phyloP scores from a whole-genome alignment of 2,888 invertebrate species.

The Platypus cylindrus region DNA sequence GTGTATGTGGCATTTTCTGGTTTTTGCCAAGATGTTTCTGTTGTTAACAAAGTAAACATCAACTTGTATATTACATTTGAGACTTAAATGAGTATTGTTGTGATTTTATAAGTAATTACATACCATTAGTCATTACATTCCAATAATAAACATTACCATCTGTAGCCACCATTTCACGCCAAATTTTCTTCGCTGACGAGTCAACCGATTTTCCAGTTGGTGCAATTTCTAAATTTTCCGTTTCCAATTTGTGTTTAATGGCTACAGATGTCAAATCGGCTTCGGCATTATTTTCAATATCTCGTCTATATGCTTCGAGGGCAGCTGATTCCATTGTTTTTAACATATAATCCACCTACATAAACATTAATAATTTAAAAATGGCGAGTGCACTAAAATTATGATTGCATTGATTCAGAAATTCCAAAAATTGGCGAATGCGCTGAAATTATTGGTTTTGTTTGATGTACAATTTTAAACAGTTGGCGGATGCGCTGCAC shows the following conservation, averaged over 20 bases:
- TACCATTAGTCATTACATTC: conserved; percentile 74
- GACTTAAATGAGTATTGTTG: conserved; percentile 26
- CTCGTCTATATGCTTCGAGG: conserved; percentile 74
- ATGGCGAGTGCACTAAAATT: background rate
- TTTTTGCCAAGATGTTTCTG: conserved; percentile 67
- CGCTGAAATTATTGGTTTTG: too few species aligned
- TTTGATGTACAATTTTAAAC: too few species aligned
- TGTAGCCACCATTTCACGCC: conserved; percentile 69
- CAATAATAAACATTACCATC: conserved; percentile 76
- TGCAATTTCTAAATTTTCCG: conserved; percentile 26
- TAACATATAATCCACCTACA: conserved; percentile 53
- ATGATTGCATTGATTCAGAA: too few species aligned
- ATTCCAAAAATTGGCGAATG: too few species aligned
- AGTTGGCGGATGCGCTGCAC: too few species aligned
- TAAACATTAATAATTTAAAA: background rate
- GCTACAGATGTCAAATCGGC: conserved; percentile 49
- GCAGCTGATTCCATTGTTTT: conserved; percentile 86
- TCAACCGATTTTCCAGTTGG: too few species aligned
- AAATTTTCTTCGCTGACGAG: conserved; percentile 38
- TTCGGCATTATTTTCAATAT: conserved; percentile 55
- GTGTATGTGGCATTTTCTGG: conserved; percentile 63
- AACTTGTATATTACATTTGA: too few species aligned
- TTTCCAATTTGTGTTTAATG: conserved; percentile 28
- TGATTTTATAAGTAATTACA: conserved; percentile 13
- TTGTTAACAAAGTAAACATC: too few species aligned